Evolutionary conservation across 2,113 vertebrate genomes (phyloP), one percentile per base, ranked within the genome.

Genomic region (Macrotus californicus): DNA sequence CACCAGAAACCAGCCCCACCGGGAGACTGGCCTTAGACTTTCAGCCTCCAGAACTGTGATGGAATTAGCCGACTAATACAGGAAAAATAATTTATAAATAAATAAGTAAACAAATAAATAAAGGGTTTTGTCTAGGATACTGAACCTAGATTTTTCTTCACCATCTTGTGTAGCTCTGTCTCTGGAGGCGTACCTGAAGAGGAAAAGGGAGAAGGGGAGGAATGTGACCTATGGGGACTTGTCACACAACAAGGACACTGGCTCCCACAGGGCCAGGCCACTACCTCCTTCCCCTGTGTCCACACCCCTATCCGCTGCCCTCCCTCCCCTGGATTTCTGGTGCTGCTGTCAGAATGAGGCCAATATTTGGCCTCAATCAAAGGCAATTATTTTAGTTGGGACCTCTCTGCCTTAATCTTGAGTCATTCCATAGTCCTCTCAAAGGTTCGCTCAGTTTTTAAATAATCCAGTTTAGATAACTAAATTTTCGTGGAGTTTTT

Each of bases 341-440:
- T 18, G 34, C 54, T 9, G 22, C 41, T 43, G 1, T 86, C 73
- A 39, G 22, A 39, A 48, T 6, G 16, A 59, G 29, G 46, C 50
- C 39, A 69, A 46, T 4, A 10, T 31, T 36, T 7, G 29, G 41
- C 69, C 22, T 73, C 41, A 13, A 52, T 39, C 50, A 94, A 77
- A 69, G 16, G 34, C 69, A 52, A 0, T 11, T 77, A 26, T 48
- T 24, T 6, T 85, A 61, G 29, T 59, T 29, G 26, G 75, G 54
- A 41, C 9, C 64, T 29, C 66, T 36, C 56, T 6, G 59, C 50
- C 77, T 81, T 76, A 3, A 69, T 72, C 61, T 72, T 13, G 29
- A 61, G 6, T 16, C 1, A 0, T 72, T 31, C 13, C 2, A 0
- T 1, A 1, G 48, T 67, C 52, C 39, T 80, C 43, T 48, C 69